A percentile compares a stretch with the other conserved stretches of the same genome.
Evolutionary conservation across 2,113 vertebrate species (phyloP).

Genomic region (Climacteris rufus): DNA sequence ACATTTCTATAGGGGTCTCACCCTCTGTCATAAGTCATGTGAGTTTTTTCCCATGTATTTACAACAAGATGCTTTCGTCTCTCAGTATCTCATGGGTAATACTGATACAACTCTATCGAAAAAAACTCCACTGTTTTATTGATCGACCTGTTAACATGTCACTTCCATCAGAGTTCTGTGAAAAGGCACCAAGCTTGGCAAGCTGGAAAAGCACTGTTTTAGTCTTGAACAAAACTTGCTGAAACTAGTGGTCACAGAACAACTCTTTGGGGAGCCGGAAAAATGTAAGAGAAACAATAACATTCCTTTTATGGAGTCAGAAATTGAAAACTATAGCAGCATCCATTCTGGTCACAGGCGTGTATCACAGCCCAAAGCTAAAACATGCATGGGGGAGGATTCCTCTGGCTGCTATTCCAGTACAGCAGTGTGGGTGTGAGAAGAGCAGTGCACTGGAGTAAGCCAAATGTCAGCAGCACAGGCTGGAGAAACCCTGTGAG

Average conservation of each 20-base stretch:
- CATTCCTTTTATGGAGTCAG: background rate
- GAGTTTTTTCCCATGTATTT: background rate
- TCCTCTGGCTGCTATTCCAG: background rate
- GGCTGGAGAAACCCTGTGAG: background rate
- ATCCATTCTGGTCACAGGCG: background rate
- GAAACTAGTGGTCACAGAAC: background rate
- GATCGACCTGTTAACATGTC: background rate
- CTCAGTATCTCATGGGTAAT: background rate
- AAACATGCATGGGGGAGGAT: background rate
- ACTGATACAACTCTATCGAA: background rate
- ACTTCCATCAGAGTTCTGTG: background rate
- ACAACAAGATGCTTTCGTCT: background rate
- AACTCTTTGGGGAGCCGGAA: background rate
- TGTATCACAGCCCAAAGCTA: background rate
- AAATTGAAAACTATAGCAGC: conserved; percentile 9
- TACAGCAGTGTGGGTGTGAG: background rate
- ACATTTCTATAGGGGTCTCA: background rate
- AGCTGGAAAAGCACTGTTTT: background rate
- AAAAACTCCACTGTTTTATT: background rate
- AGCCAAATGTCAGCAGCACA: background rate
- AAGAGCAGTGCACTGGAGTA: background rate
- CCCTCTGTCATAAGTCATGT: background rate
- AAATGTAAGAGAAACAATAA: conserved; percentile 9
- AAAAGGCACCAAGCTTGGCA: background rate
- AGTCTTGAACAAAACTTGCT: background rate